Base-by-base conservation (phyloP, 2,888 invertebrate genomes). In the Pachliopta kotzebuea region DNA sequence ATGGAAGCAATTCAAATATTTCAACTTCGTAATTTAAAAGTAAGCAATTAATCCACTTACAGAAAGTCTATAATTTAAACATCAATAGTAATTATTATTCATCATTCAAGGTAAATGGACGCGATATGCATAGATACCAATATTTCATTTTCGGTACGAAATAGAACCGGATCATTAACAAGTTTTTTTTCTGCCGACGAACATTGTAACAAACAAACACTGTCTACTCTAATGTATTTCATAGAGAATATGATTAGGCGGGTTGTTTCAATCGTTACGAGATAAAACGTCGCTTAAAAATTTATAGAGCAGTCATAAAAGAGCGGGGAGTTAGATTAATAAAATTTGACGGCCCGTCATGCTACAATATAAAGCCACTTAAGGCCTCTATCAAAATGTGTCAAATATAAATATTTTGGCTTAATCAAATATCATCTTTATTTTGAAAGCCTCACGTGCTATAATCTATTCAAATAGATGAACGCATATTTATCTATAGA, bases 281-380 rank as follows among this genome's bases (percentile, higher is more conserved):
- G 84, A 86, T 88, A 86, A 86, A 85, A 83, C 75, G 79, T 78
- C 77, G 76, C 80, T 82, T 77, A 68, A 86, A 84, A 81, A 84
- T 86, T 90, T 88, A 90, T 88, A 84, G 86, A 85, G 78, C 83
- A 80, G 74, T 81, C 82, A 81, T 89, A 88, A 89, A 89, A 83
- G 76, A 71, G 75, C 78, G 76, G 76, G 76, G 79, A 78, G 75
- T 71, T 73, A 74, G 74, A 77, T 80, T 81, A 82, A 86, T 86
- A 85, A 85, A 85, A 77, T 83, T 84, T 86, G 86, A 89, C 88
- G 82, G 84, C 78, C 73, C 81, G 83, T 84, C 83, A 82, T 79
- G 83, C 76, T 71, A 72, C 79, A 81, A 80, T 80, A 79, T 74
- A 73, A 66, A 70, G 73, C 72, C 76, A 75, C 76, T 77, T 77